Evolutionary conservation across 2,888 invertebrate species (phyloP).

Genomic region (Deilephila elpenor): DNA sequence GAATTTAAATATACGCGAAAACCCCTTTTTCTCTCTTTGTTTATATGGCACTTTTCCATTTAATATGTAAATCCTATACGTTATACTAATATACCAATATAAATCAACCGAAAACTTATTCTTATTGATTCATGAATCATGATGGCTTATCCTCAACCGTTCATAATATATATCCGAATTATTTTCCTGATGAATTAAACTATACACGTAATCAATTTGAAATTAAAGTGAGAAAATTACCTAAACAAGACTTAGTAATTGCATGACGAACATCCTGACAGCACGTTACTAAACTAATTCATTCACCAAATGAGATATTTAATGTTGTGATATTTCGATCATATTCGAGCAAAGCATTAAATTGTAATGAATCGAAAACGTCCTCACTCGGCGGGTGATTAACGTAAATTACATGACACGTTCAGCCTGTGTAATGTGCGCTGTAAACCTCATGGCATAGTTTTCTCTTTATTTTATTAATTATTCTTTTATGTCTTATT

Average conservation of each 20-base stretch:
- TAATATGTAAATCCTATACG: too few relatives aligned
- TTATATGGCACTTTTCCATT: too few relatives aligned
- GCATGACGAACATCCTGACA: neutral
- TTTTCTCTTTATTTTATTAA: neutral
- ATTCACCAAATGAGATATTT: slow-evolving; percentile 1
- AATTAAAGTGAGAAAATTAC: neutral
- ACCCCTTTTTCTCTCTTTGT: too few relatives aligned
- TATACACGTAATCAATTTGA: neutral
- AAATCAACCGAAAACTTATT: too few relatives aligned
- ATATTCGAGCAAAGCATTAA: neutral
- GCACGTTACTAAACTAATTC: neutral
- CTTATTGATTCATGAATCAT: too few relatives aligned
- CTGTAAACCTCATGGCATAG: neutral
- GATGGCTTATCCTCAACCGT: too few relatives aligned
- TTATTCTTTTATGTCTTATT: neutral
- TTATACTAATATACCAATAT: too few relatives aligned
- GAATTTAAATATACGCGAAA: too few relatives aligned
- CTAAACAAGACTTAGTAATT: neutral
- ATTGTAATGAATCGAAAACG: neutral
- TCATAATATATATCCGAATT: too few relatives aligned
- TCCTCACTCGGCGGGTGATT: neutral
- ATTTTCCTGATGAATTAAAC: too few relatives aligned
- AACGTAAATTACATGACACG: neutral
- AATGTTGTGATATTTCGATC: neutral
- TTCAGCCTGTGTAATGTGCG: neutral